Conservation (phyloP, 2,797 vertebrate species). For the Acrocephalus scirpaceus region DNA sequence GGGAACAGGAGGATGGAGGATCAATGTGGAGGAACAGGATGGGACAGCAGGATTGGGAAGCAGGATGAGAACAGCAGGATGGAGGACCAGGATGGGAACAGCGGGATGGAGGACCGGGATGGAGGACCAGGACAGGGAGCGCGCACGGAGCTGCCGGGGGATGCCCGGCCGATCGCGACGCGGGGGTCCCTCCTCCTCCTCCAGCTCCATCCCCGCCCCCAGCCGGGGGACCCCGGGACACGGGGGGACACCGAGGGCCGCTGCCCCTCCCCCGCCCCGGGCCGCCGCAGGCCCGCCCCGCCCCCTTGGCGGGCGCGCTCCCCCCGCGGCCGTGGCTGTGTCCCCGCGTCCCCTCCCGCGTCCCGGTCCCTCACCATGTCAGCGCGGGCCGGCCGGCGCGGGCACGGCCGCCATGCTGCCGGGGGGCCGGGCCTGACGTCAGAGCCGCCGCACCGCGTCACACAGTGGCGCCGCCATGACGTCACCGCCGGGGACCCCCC, state of each 20-base stretch:
- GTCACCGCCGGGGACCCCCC: background rate
- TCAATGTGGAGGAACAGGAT: background rate
- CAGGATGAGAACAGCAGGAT: background rate
- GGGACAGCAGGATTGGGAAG: background rate
- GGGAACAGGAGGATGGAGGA: background rate
- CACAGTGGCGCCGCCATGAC: background rate
- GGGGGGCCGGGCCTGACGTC: slow-evolving; percentile 24
- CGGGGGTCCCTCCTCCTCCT: background rate
- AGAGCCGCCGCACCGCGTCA: background rate
- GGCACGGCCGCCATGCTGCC: slow-evolving; percentile 51
- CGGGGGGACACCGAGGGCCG: background rate
- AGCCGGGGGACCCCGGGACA: background rate
- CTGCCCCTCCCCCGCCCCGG: background rate
- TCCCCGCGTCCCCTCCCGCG: background rate
- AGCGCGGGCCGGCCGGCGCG: slow-evolving; percentile 52
- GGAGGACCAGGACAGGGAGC: background rate
- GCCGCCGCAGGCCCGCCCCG: background rate
- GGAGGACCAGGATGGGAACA: too few species aligned
- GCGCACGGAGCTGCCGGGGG: background rate
- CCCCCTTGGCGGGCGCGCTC: background rate
- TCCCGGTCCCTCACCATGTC: slow-evolving; percentile 85
- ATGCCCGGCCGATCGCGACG: too few species aligned
- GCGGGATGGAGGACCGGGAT: background rate
- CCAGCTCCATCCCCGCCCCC: background rate
- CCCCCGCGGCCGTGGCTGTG: background rate